Evolutionary conservation across 2,888 invertebrate genomes (phyloP).

Genomic region (Julus scanicus): DNA sequence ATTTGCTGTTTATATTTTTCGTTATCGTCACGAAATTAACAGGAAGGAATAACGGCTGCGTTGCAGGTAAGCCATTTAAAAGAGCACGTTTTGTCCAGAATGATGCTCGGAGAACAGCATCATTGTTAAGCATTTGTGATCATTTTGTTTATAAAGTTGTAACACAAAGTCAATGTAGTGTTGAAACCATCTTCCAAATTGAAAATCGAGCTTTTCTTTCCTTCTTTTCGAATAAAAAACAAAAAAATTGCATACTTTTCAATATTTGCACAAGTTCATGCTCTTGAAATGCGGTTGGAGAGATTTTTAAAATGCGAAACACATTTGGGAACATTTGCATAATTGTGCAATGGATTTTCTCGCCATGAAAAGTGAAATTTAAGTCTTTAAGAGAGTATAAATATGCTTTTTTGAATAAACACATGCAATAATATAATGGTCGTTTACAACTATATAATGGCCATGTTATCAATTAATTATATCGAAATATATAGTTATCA

Average conservation of each 20-base stretch:
- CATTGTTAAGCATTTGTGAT: not conserved
- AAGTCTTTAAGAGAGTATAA: no score
- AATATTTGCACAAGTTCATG: not conserved
- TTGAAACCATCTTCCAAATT: not conserved
- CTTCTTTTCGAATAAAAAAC: not conserved
- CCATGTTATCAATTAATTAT: no score
- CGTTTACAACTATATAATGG: no score
- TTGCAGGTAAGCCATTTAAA: not conserved
- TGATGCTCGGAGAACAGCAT: slow-evolving; percentile 6
- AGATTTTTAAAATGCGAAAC: not conserved
- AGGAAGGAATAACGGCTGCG: not conserved
- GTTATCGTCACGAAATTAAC: not conserved
- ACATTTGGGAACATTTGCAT: not conserved
- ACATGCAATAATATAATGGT: no score
- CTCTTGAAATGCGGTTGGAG: not conserved
- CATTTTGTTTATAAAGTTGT: no score
- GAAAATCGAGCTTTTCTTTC: not conserved
- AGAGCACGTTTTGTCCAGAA: not conserved
- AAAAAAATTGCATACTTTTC: not conserved
- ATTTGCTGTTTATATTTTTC: not conserved
- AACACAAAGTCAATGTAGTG: no score
- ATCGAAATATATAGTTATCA: no score
- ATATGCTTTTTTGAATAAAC: no score
- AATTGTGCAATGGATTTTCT: not conserved
- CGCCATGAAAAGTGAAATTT: not conserved